Conservation (phyloP, 2,888 invertebrate species). For the Diachrysia chrysitis region DNA sequence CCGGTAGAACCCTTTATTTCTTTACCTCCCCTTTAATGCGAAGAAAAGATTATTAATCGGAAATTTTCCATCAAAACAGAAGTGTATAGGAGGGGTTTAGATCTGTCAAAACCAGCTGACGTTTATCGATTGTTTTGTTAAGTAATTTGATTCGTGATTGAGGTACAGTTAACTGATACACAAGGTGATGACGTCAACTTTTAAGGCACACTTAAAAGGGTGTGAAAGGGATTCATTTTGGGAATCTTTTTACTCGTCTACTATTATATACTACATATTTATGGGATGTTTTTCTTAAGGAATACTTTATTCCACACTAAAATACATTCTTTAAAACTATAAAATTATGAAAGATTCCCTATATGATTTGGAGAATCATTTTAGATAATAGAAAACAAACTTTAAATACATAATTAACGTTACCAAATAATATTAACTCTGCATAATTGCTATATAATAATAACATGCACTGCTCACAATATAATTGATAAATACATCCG, state of each 20-base stretch:
- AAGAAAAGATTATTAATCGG: conserved; percentile 85
- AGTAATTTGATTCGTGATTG: conserved; percentile 39
- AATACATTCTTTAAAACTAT: no score
- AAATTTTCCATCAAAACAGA: conserved; percentile 75
- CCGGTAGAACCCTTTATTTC: conserved; percentile 85
- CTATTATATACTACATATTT: no score
- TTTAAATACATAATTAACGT: no score
- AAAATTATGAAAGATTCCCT: no score
- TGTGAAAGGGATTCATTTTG: background rate
- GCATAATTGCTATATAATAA: no score
- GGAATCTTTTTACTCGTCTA: background rate
- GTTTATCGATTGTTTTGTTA: conserved; percentile 56
- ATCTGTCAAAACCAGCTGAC: conserved; percentile 69
- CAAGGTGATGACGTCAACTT: no score
- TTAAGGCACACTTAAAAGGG: background rate
- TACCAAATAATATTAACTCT: no score
- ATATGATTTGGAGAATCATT: no score
- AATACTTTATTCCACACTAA: no score
- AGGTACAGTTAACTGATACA: conserved; percentile 13
- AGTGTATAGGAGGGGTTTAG: conserved; percentile 68
- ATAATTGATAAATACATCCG: background rate
- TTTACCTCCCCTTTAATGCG: conserved; percentile 77
- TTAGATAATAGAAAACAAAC: no score
- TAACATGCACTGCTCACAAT: no score
- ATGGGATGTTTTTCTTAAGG: no score